Conservation (phyloP, 1,140 invertebrate genomes). For the Dendroctonus ponderosae region DNA sequence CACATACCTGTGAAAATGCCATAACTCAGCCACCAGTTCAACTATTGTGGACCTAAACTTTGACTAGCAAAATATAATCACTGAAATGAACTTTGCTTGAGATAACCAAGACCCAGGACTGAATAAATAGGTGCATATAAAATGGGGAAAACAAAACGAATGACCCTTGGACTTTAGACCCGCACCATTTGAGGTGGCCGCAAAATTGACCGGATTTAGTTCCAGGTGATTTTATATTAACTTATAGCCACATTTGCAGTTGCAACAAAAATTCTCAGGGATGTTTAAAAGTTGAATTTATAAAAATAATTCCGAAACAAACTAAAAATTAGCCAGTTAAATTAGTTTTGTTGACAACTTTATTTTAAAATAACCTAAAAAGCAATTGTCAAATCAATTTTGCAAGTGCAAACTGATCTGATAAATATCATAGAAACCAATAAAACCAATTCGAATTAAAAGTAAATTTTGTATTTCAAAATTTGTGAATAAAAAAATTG, state of each 20-base stretch:
- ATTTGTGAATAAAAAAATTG: too few relatives aligned
- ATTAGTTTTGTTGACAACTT: not conserved
- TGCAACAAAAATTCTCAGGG: not conserved
- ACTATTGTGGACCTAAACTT: too few relatives aligned
- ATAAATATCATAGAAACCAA: too few relatives aligned
- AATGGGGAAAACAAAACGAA: too few relatives aligned
- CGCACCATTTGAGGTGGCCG: not conserved
- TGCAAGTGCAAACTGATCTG: not conserved
- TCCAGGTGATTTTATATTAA: not conserved
- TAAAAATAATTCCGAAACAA: not conserved
- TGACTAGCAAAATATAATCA: too few relatives aligned
- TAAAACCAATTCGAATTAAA: too few relatives aligned
- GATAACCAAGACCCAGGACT: too few relatives aligned
- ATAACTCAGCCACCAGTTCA: too few relatives aligned
- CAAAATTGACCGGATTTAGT: not conserved
- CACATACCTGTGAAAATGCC: too few relatives aligned
- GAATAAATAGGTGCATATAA: too few relatives aligned
- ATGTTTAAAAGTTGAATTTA: not conserved
- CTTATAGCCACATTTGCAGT: not conserved
- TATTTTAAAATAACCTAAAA: not conserved
- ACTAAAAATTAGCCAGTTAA: not conserved
- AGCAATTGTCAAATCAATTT: not conserved
- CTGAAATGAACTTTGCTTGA: too few relatives aligned
- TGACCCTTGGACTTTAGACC: slow-evolving; percentile 1
- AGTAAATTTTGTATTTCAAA: too few relatives aligned